Evolutionary conservation across 2,113 vertebrate genomes (phyloP), one percentile per base, ranked within the genome.

Genomic region (Coreoperca whiteheadi): DNA sequence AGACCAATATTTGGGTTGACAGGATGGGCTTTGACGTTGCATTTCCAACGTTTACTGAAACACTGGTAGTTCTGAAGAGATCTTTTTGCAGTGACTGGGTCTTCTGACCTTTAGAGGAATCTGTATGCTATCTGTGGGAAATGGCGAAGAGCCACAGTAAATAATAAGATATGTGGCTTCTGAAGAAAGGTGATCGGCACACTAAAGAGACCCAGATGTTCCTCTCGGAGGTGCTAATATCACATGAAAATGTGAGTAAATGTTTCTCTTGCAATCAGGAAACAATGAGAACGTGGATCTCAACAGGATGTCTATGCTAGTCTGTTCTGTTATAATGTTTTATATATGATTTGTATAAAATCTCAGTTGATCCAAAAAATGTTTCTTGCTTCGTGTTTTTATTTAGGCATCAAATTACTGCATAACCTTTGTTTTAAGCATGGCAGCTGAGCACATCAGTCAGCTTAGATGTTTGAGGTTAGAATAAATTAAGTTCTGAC

Each of bases 401-500:
- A 50, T 34, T 71, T 51, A 20, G 9, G 18, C 30, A 37, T 57
- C 54, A 46, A 23, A 66, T 57, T 16, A 53, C 72, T 43, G 20
- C 15, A 16, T 59, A 82, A 60, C 48, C 57, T 83, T 63, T 48
- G 8, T 71, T 74, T 68, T 56, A 57, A 65, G 41, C 23, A 28
- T 25, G 16, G 9, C 50, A 74, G 56, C 46, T 14, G 67, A 71
- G 43, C 39, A 2, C 70, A 43, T 3, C 72, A 71, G 79, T 74
- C 73, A 72, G 68, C 63, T 86, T 39, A 21, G 69, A 83, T 65
- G 76, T 92, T 76, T 87, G 78, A 90, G 79, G 71, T 85, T 57
- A 41, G 83, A 83, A 89, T 84, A 87, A 87, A 89, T 92, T 78
- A 81, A 84, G 69, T 79, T 84, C 46, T 84, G 89, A 85, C 79